Conservation (phyloP, 2,888 invertebrate species). For the Stomorhina lunata region DNA sequence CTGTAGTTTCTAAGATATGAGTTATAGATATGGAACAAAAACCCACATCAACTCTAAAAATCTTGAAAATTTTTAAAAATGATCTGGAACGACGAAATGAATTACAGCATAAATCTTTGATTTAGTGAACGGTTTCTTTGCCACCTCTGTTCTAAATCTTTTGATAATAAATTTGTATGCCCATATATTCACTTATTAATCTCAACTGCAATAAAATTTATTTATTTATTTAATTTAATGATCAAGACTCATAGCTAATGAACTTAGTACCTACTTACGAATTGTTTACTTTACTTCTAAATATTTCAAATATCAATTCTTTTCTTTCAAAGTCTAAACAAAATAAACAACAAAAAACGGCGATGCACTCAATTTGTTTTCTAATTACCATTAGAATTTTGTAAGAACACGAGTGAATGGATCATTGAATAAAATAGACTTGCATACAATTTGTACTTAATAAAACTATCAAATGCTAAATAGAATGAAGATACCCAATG, state of each 20-base stretch:
- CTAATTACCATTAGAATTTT: slow-evolving; percentile 13
- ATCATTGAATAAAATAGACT: neutral
- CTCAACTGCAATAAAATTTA: slow-evolving; percentile 11
- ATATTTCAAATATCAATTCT: neutral
- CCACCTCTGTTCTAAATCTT: neutral
- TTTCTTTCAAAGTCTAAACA: neutral
- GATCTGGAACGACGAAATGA: too few relatives aligned
- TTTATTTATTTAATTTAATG: slow-evolving; percentile 45
- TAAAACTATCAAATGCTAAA: too few relatives aligned
- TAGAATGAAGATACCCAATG: too few relatives aligned
- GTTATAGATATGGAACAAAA: too few relatives aligned
- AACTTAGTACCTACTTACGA: slow-evolving; percentile 37
- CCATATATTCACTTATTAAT: neutral
- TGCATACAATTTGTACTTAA: neutral
- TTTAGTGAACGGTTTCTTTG: neutral
- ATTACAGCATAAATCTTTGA: neutral
- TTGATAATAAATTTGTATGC: neutral
- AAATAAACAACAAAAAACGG: slow-evolving; percentile 6
- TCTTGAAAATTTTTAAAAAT: too few relatives aligned
- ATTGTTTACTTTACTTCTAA: slow-evolving; percentile 7
- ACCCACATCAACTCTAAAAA: too few relatives aligned
- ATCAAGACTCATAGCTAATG: slow-evolving; percentile 23
- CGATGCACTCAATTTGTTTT: slow-evolving; percentile 39
- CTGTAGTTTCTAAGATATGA: too few relatives aligned
- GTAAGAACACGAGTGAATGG: neutral